Base-by-base conservation (phyloP, 30 jellyfish, hydroid and myxozoan genomes). In the Hydractinia echinata region DNA sequence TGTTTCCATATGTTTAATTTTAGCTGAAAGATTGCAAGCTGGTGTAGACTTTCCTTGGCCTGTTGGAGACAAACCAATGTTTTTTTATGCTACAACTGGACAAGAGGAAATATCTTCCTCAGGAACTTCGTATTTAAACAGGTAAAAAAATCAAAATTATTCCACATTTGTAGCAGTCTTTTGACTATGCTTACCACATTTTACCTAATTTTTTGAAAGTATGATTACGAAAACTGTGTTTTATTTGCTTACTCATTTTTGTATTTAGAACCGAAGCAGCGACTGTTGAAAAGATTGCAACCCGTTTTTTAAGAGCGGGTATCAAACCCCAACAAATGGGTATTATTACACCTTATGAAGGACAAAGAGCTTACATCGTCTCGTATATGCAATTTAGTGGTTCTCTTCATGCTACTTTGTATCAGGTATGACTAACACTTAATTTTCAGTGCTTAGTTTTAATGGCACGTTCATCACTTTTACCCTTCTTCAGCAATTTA, bases 11-110 rank as follows among this genome's bases (percentile, higher is more conserved):
- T 64, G 39, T 51, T 64, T 64, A 64, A 66, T 76, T 61, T 15
- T 72, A 94, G 99, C 94, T 56, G 99, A 94, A 71, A 79, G 99
- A 72, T 89, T 89, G 5, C 97, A 94, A 60, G 82, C 95, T 70
- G 99, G 96, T 48, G 99, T 94, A 5, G 97, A 86, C 81, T 94
- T 94, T 81, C 99, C 99, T 54, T 94, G 99, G 99, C 99, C 99
- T 54, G 96, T 88, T n/a, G 79, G 89, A 11, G 99, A 94, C 72
- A 94, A 94, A 79, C 99, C 99, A 4, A 95, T 90, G 96, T 88
- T 94, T 73, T 94, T 94, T 84, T 94, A 94, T 80, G 97, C 97
- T 11, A 88, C 99, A 5, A 88, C 97, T 62, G 99, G 99, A 9
- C 97, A 89, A 81, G 99, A 94, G 74, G 99, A 94, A 82, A 94